Base-by-base conservation (phyloP, 2,797 vertebrate species). In the Enteromius mattozi region DNA sequence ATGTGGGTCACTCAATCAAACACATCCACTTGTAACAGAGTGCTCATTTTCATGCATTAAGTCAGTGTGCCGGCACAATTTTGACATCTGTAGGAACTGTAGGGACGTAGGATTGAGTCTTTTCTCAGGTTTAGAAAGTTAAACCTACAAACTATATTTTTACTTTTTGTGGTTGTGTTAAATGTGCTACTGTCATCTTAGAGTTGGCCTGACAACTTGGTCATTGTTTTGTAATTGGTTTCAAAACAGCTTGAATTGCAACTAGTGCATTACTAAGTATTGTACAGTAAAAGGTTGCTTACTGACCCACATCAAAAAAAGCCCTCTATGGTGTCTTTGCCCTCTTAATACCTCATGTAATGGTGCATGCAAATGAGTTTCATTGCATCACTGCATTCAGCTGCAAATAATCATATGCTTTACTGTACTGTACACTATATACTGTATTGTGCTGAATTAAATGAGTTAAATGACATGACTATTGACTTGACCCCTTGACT, bases 41-140 rank as follows among this genome's bases (percentile, higher is more conserved):
- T 27, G 66, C 40, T 66, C 10, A 79, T 66, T 79, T 79, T 79
- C 35, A 35, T 79, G 40, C 27, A 66, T 79, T 66, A 54, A 33
- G 21, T 37, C 35, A 77, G 35, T 14, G 21, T 56, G 10, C 49
- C 19, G 3, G 49, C 3, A n/a, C 1, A 19, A 21, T 14, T 56
- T 21, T 77, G 54, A 40, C 7, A 6, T 76, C 33, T 8, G 51
- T 76, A 40, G 51, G 33, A 19, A 3, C 13, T 59, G 21, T 77
- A 16, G 14, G 7, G 21, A 14, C 33, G 17, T 3, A 19, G 47
- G 17, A 76, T 10, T 24, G 13, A 77, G 54, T 10, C 6, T n/a
- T 27, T 7, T 56, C 47, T 75, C 5, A 35, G 72, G 13, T 71
- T 71, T 71, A 24, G 9, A 19, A 75, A 35, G 10, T 19, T n/a